A percentile compares a stretch with the other conserved stretches of the same genome.
These are phyloP conservation scores for Tenrec ecaudatus DNA, from an alignment of 2,113 vertebrate species.

Conservation along the genomic window DNA sequence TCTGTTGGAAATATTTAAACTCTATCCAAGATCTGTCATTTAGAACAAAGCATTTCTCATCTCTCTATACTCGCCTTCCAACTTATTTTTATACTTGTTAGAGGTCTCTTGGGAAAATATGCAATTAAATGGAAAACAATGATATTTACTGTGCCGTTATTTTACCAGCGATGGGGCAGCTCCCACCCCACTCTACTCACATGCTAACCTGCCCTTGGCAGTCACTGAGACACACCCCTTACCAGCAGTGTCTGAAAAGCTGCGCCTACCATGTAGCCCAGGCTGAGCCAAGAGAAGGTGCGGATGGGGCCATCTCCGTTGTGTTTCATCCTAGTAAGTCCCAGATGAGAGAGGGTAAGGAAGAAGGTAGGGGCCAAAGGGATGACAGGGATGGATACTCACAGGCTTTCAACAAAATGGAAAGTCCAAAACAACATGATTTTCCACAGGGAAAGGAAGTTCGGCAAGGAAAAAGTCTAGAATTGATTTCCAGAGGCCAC, in stretches of 20 bases:
- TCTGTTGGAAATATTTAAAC: no score
- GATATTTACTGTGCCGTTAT: neutral
- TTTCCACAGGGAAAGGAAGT: conserved; percentile 22
- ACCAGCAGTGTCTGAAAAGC: neutral
- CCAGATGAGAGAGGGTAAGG: neutral
- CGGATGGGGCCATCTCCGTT: neutral
- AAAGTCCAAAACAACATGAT: neutral
- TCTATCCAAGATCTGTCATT: no score
- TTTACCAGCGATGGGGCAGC: neutral
- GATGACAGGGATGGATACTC: no score
- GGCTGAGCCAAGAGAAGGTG: neutral
- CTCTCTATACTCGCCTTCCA: neutral
- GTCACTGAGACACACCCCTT: neutral
- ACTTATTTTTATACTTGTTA: neutral
- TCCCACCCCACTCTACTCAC: neutral
- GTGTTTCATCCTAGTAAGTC: neutral
- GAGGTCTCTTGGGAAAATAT: no score
- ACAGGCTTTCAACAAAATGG: neutral
- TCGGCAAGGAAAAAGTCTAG: neutral
- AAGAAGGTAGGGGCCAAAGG: neutral
- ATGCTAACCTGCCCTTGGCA: neutral
- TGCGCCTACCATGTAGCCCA: neutral
- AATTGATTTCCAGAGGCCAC: neutral
- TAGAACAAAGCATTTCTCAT: neutral
- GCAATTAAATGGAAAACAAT: neutral